Percentiles rank a stretch among this genome's conserved stretches.
phyloP scores from a whole-genome alignment of 2,113 vertebrate species.

The Hemibagrus wyckioides region DNA sequence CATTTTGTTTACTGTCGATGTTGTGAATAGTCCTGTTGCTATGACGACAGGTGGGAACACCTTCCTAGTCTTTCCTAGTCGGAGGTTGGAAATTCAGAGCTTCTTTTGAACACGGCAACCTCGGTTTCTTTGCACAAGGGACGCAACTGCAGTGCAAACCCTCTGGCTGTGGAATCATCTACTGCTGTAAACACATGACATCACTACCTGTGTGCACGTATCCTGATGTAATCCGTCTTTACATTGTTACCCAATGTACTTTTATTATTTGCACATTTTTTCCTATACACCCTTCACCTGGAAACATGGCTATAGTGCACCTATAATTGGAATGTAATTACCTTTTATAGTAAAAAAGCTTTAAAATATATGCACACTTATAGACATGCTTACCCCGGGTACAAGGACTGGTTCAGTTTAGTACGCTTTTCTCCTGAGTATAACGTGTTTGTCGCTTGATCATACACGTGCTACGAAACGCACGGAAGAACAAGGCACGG shows the following conservation, averaged over 20 bases:
- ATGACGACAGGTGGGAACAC: too few species aligned
- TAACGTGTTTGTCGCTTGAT: background rate
- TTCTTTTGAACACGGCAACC: background rate
- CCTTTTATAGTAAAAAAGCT: background rate
- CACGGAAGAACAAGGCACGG: background rate
- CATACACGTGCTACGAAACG: background rate
- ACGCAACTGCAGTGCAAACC: background rate
- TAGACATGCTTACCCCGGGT: background rate
- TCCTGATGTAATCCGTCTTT: background rate
- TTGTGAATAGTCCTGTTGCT: background rate
- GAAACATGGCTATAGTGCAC: background rate
- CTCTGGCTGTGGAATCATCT: background rate
- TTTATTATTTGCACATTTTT: background rate
- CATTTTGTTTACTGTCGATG: background rate
- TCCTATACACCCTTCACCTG: background rate
- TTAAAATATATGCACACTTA: background rate
- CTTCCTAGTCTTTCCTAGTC: background rate
- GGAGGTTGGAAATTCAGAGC: background rate
- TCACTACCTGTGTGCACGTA: background rate
- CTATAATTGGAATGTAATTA: background rate
- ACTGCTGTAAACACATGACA: constrained; percentile 10
- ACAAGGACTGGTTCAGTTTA: background rate
- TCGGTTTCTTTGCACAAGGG: background rate
- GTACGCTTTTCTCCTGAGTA: background rate
- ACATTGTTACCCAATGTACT: background rate